These are phyloP conservation scores for Pseudomugil gertrudae DNA, from an alignment of 2,797 vertebrate species.

Conservation along the genomic window DNA sequence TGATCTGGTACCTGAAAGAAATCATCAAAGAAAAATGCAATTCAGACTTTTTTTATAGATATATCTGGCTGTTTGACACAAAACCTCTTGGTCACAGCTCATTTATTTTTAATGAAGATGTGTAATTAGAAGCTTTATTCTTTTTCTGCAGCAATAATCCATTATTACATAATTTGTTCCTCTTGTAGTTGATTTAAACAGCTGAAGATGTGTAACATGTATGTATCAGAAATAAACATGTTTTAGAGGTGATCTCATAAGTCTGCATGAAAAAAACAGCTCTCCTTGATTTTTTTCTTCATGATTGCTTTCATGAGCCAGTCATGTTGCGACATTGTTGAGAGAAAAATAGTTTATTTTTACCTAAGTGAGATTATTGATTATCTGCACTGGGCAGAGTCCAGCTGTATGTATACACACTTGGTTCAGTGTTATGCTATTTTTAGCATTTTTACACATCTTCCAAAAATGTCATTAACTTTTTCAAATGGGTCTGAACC, in stretches of 20 bases:
- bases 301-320: not conserved
- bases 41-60: too few species aligned
- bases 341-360: too few species aligned
- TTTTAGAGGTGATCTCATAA: constrained; percentile 1
- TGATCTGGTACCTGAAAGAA: not conserved
- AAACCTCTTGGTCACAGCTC: not conserved
- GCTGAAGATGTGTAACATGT: not conserved
- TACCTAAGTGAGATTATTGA: not conserved
- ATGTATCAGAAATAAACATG: not conserved
- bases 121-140: too few species aligned
- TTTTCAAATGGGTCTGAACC: constrained; percentile 1
- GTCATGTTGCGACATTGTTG: not conserved
- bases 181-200: not conserved
- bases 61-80: not conserved
- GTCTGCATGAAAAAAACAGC: not conserved
- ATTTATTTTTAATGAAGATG: not conserved
- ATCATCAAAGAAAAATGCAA: not conserved
- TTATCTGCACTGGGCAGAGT: not conserved
- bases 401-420: not conserved
- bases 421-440: too few species aligned
- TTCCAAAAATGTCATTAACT: not conserved
- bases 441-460: not conserved
- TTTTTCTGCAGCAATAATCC: not conserved
- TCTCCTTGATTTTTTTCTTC: not conserved
- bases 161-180: constrained; percentile 11